phyloP scores from a whole-genome alignment of 1,140 invertebrate genomes.

The Helicoverpa zea region DNA sequence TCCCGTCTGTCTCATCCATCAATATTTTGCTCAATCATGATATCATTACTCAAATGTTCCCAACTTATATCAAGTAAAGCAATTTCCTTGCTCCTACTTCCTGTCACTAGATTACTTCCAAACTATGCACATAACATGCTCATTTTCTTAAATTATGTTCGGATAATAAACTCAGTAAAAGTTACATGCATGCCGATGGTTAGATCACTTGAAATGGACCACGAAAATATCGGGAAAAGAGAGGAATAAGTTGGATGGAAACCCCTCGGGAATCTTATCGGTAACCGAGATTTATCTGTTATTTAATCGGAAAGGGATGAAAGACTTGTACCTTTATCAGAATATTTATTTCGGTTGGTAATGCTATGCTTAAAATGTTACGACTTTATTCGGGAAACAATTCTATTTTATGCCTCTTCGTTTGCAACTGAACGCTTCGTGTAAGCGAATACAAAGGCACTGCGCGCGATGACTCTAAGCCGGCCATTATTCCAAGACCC shows the following conservation, averaged over 20 bases:
- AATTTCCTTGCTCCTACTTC: too few relatives aligned
- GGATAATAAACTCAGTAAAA: too few relatives aligned
- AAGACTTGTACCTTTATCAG: background rate
- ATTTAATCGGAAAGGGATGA: background rate
- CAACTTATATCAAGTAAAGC: too few relatives aligned
- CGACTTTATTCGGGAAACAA: background rate
- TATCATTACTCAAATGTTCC: too few relatives aligned
- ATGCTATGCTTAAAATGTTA: background rate
- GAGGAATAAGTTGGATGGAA: too few relatives aligned
- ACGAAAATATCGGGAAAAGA: background rate
- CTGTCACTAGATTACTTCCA: too few relatives aligned
- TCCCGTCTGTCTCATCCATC: too few relatives aligned
- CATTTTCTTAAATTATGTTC: too few relatives aligned
- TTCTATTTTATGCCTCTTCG: background rate
- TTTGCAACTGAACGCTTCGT: conserved; percentile 2
- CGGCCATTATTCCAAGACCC: conserved; percentile 20
- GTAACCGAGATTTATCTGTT: background rate
- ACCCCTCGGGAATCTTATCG: conserved; percentile 2
- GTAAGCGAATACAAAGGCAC: conserved; percentile 32
- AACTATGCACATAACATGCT: too few relatives aligned
- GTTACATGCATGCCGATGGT: background rate
- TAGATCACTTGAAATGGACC: background rate
- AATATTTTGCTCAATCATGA: too few relatives aligned
- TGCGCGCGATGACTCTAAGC: conserved; percentile 9
- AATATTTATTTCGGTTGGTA: background rate